Percentiles rank a stretch among this genome's conserved stretches.
These are phyloP conservation scores for Nyctereutes procyonoides DNA, from an alignment of 2,113 vertebrate genomes.

Conservation along the genomic window DNA sequence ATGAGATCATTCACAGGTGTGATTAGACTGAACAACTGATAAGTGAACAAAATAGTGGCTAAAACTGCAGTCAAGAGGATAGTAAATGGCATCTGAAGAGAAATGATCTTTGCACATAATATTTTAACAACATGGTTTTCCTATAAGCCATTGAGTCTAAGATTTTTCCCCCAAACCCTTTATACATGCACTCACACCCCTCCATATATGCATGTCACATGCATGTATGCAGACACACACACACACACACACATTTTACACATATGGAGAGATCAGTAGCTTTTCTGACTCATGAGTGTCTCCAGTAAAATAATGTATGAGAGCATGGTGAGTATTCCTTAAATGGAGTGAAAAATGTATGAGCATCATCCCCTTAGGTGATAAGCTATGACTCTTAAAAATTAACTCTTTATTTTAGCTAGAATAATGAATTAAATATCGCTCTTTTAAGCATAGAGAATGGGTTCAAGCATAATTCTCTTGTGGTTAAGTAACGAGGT, in stretches of 20 bases:
- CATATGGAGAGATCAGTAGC: not conserved
- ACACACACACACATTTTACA: rapidly evolving
- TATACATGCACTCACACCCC: not conserved
- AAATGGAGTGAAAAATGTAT: not conserved
- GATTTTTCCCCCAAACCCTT: not conserved
- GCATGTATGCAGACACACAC: not conserved
- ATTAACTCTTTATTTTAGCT: not conserved
- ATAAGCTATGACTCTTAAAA: slow-evolving; percentile 12
- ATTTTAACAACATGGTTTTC: not conserved
- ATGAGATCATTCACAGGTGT: not conserved
- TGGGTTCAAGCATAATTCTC: not conserved
- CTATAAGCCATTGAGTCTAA: not conserved
- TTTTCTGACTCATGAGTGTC: not conserved
- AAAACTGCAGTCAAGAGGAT: not conserved
- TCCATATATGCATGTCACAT: not conserved
- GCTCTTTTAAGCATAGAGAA: not conserved
- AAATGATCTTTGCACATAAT: not conserved
- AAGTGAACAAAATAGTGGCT: not conserved
- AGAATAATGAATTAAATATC: slow-evolving; percentile 47
- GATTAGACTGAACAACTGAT: not conserved
- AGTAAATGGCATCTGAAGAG: not conserved
- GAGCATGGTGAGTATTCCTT: not conserved
- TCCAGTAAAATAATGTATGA: not conserved
- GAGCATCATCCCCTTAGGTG: not conserved
- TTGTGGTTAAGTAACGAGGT: slow-evolving; percentile 58